These are phyloP conservation scores for Budorcas taxicolor DNA, from an alignment of 2,113 vertebrate genomes.

Conservation along the genomic window DNA sequence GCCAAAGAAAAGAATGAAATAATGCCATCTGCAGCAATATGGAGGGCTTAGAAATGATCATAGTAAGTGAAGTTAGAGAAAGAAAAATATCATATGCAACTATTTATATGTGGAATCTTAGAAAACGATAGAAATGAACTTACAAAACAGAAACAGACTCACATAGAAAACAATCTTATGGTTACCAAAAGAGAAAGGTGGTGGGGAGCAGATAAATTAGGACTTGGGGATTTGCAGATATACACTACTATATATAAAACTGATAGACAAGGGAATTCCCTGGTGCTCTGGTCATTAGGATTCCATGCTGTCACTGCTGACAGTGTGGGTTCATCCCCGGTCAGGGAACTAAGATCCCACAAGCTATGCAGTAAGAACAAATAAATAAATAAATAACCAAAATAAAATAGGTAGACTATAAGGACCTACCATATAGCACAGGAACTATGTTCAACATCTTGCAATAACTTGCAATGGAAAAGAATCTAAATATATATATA, in stretches of 20 bases:
- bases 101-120: not conserved
- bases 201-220: not conserved
- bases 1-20: not conserved
- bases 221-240: not conserved
- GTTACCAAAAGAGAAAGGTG: not conserved
- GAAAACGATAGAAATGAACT: not conserved
- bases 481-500: not conserved
- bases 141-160: not conserved
- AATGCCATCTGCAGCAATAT: not conserved
- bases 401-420: not conserved
- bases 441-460: not conserved
- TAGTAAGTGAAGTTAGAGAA: not conserved
- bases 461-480: not conserved
- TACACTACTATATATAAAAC: not conserved
- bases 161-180: not conserved
- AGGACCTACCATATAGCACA: not conserved
- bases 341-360: not conserved
- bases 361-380: not conserved
- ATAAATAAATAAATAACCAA: not conserved
- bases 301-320: not conserved
- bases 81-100: not conserved
- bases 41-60: not conserved
- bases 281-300: not conserved
- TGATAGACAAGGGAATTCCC: not conserved
- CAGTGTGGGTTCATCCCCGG: not conserved